phyloP scores from a whole-genome alignment of 1,140 invertebrate genomes.

The Pseudomyrmex gracilis region DNA sequence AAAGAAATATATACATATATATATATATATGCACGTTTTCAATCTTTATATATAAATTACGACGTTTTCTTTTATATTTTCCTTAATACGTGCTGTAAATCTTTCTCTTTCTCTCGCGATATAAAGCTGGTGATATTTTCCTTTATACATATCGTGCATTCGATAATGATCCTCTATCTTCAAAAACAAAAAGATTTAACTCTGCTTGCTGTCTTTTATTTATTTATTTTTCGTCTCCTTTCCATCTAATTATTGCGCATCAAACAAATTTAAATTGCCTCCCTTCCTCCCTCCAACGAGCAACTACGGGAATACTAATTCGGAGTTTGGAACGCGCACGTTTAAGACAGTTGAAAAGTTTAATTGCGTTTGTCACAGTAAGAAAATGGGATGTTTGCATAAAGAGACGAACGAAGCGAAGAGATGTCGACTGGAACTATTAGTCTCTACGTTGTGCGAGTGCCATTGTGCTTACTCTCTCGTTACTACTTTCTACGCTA shows the following conservation, averaged over 20 bases:
- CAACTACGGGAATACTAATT: conserved; percentile 30
- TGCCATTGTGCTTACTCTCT: background rate
- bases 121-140: background rate
- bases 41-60: too few relatives aligned
- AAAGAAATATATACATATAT: too few relatives aligned
- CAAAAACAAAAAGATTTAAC: background rate
- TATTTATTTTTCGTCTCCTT: background rate
- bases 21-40: too few relatives aligned
- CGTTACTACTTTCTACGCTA: too few relatives aligned
- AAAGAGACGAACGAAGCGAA: conserved; percentile 3
- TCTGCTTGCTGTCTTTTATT: conserved; percentile 4
- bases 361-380: conserved; percentile 51
- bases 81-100: background rate
- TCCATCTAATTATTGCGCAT: conserved; percentile 37
- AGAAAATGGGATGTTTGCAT: conserved; percentile 12
- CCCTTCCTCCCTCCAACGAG: background rate
- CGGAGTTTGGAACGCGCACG: conserved; percentile 24
- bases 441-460: background rate
- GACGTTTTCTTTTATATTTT: too few relatives aligned
- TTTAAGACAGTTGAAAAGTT: conserved; percentile 49
- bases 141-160: background rate
- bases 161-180: conserved; percentile 17
- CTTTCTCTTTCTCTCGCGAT: background rate
- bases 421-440: conserved; percentile 32
- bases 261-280: conserved; percentile 34